A percentile compares a stretch with the other conserved stretches of the same genome.
phyloP scores from a whole-genome alignment of 1,140 invertebrate genomes.

The Homarus americanus region DNA sequence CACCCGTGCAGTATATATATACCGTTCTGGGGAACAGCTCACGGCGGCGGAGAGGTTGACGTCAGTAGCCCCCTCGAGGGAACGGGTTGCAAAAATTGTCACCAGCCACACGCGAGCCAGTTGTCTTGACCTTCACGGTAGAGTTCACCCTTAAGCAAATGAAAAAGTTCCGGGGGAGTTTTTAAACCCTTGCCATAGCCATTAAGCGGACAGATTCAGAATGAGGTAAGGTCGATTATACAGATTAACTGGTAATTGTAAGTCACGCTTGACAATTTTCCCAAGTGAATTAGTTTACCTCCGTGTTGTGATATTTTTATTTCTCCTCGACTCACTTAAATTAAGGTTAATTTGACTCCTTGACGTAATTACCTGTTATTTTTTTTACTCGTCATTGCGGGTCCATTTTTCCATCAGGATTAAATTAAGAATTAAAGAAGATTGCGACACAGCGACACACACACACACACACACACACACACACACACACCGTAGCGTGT shows the following conservation, averaged over 20 bases:
- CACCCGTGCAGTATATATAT: no score
- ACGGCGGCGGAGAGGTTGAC: no score
- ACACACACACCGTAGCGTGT: background rate
- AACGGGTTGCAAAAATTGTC: background rate
- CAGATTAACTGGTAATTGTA: slow-evolving; percentile 28
- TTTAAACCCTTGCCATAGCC: slow-evolving; percentile 5
- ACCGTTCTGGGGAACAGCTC: no score
- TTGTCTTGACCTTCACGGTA: background rate
- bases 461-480: no score
- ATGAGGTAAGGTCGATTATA: slow-evolving; percentile 37
- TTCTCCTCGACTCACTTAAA: background rate
- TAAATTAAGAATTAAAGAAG: background rate
- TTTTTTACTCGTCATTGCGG: background rate
- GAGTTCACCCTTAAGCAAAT: background rate
- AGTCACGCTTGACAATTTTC: slow-evolving; percentile 36
- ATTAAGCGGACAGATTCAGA: slow-evolving; percentile 37
- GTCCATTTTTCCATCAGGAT: slow-evolving; percentile 8
- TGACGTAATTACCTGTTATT: slow-evolving; percentile 24
- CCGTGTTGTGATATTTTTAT: no score
- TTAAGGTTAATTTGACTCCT: slow-evolving; percentile 26
- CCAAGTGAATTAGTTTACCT: slow-evolving; percentile 42
- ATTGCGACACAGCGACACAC: background rate
- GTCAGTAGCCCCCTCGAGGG: background rate
- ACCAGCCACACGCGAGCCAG: background rate
- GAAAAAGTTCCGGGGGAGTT: background rate